Evolutionary conservation across 2,113 vertebrate genomes (phyloP).

Genomic region (Rutilus rutilus): DNA sequence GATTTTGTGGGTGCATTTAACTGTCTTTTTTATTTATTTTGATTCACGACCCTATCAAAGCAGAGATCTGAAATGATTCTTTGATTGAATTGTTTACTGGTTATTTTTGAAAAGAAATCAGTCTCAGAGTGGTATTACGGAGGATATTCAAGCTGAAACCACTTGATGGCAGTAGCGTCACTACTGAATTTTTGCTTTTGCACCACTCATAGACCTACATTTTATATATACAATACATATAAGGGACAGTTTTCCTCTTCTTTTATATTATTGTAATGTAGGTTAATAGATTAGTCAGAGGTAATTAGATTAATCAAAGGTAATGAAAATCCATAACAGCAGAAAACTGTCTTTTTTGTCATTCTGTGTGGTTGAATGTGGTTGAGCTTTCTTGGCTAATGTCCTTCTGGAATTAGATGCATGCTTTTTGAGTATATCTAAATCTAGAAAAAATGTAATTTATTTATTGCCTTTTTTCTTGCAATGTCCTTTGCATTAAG

Average conservation of each 20-base stretch:
- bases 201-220: not conserved
- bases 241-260: not conserved
- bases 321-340: slow-evolving; percentile 10
- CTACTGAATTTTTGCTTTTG: slow-evolving; percentile 19
- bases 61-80: not conserved
- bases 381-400: slow-evolving; percentile 12
- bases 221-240: not conserved
- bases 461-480: not conserved
- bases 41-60: not conserved
- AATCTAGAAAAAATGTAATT: not conserved
- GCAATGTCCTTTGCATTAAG: not conserved
- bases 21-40: not conserved
- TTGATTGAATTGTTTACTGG: not conserved
- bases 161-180: slow-evolving; percentile 67
- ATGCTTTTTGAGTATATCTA: not conserved
- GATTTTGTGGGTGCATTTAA: not conserved
- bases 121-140: not conserved
- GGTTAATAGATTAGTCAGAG: not conserved
- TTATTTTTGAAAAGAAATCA: not conserved
- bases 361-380: not conserved
- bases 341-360: slow-evolving; percentile 2
- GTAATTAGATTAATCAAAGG: slow-evolving; percentile 5
- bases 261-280: not conserved
- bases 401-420: not conserved
- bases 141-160: slow-evolving; percentile 27